phyloP scores from a whole-genome alignment of 1,140 invertebrate species.

The Anastrepha ludens region DNA sequence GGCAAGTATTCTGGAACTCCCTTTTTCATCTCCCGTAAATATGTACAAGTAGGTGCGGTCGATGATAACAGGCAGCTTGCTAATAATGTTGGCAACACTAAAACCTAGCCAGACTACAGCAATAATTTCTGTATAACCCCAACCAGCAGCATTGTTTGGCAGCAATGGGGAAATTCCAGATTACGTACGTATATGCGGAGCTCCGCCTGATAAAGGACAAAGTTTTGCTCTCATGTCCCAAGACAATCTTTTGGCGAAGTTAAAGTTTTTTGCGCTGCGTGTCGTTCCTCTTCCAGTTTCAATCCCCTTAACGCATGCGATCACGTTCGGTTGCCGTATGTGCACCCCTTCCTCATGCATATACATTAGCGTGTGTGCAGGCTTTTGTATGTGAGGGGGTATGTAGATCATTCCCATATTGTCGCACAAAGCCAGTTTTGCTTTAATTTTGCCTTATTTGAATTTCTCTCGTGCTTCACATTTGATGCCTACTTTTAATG shows the following conservation, averaged over 20 bases:
- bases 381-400: neutral
- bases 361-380: neutral
- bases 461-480: neutral
- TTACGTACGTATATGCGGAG: neutral
- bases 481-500: neutral
- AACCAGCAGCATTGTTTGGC: neutral
- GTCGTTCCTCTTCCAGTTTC: neutral
- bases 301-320: neutral
- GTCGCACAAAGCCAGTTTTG: constrained; percentile 45
- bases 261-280: neutral
- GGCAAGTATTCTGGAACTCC: neutral
- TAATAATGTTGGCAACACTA: constrained; percentile 55
- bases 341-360: neutral
- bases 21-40: neutral
- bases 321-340: neutral
- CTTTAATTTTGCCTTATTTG: neutral
- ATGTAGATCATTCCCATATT: constrained; percentile 6
- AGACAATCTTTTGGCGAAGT: constrained; percentile 46
- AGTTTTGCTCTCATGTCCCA: constrained; percentile 54
- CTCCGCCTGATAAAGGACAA: constrained; percentile 42
- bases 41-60: neutral
- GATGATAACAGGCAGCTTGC: constrained; percentile 52
- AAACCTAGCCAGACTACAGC: neutral
- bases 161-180: neutral
- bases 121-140: neutral